Base-by-base conservation (phyloP, 2,113 vertebrate genomes). In the Plecotus auritus region DNA sequence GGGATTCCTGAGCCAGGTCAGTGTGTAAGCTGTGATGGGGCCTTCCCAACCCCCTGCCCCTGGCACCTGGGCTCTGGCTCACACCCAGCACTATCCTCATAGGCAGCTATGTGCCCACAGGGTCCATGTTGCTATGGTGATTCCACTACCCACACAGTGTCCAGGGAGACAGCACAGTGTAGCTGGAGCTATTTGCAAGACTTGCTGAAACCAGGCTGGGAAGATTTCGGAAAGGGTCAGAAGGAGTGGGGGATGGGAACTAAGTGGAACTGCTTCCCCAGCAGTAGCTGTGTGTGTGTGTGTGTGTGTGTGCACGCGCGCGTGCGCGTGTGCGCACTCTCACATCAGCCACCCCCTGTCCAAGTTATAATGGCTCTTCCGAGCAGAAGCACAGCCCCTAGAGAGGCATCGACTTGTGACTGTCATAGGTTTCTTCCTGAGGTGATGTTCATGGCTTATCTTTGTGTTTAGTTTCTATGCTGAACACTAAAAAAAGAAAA, bases 41-140 rank as follows among this genome's bases (percentile, higher is more conserved):
- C 17, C 32, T 67, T 49, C 64, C 61, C 83, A 47, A 13, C n/a
- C 64, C 7, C 54, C 64, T 32, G 70, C 64, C 3, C 47, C 70
- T 32, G 70, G 64, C 91, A 64, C 28, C 6, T 14, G 49, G 69
- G 20, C 37, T 74, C 81, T 81, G 91, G 93, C 87, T 35, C n/a
- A 35, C 2, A 5, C 61, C 88, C 88, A 92, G 85, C 73, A 30
- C 78, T 35, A 0, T 78, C 88, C 74, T 91, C 37, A 32, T 17
- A 64, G 85, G 93, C 54, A 87, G 94, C 93, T 93, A n/a, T 8
- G 69, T 93, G 96, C 88, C 96, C 88, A 88, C 61, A 59, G 91
- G 92, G 96, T 82, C 95, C 78, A 82, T 0, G 92, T 97, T 97
- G 95, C 97, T 87, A 97, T 97, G 96, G 96, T 70, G 88, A 97